Conservation (phyloP, 2,888 invertebrate species). For the Agonopterix heracliana region DNA sequence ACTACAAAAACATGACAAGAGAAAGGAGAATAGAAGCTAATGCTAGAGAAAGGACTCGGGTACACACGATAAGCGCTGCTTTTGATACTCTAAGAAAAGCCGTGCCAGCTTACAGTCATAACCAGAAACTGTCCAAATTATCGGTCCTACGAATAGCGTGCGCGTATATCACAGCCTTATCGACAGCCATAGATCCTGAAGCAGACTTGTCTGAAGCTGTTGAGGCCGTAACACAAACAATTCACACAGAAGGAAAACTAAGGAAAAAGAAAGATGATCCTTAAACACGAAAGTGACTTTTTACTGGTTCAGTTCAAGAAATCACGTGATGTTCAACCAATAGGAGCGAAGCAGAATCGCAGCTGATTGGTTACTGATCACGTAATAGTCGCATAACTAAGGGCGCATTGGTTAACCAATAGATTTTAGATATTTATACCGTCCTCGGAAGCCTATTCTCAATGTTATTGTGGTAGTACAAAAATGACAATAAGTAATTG, state of each 20-base stretch:
- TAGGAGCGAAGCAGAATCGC: not conserved
- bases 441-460: constrained; percentile 37
- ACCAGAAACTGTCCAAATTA: constrained; percentile 94
- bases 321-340: constrained; percentile 4
- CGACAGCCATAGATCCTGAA: constrained; percentile 82
- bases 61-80: constrained; percentile 96
- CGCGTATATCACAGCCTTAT: constrained; percentile 92
- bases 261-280: constrained; percentile 89
- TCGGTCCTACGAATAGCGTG: constrained; percentile 95
- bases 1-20: constrained; percentile 97
- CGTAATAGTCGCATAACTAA: not conserved
- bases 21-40: constrained; percentile 96
- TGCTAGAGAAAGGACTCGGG: constrained; percentile 92
- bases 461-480: constrained; percentile 45
- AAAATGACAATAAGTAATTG: constrained; percentile 49
- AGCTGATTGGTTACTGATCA: constrained; percentile 1
- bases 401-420: not conserved
- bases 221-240: constrained; percentile 91
- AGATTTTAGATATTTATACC: constrained; percentile 19
- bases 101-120: constrained; percentile 93
- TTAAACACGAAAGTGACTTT: constrained; percentile 27
- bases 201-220: constrained; percentile 85
- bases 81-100: constrained; percentile 91
- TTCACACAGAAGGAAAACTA: constrained; percentile 93
- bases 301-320: not conserved